These are phyloP conservation scores for Acheta domesticus DNA, from an alignment of 2,888 invertebrate genomes.

Conservation along the genomic window DNA sequence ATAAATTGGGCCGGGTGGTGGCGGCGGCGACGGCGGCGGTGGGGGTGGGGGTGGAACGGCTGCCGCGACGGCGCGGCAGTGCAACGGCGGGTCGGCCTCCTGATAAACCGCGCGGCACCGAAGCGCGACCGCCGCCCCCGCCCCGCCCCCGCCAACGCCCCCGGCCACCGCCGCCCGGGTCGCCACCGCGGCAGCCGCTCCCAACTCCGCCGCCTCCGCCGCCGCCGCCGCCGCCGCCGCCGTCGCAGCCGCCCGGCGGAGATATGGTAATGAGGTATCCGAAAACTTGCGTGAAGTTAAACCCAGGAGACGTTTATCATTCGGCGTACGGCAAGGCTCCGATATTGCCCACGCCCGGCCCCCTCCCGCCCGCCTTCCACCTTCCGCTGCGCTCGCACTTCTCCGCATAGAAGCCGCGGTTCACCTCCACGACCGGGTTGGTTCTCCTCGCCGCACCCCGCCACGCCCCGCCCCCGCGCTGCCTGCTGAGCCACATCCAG, in stretches of 20 bases:
- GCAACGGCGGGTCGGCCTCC: background rate
- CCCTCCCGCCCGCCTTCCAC: background rate
- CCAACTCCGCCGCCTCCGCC: constrained; percentile 12
- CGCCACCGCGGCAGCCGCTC: background rate
- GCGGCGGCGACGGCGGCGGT: background rate
- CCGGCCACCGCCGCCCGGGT: background rate
- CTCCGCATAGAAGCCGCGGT: too few relatives aligned
- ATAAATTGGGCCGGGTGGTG: background rate
- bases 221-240: too few relatives aligned
- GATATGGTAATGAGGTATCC: constrained; percentile 25
- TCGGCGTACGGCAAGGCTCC: background rate
- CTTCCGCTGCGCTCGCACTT: too few relatives aligned
- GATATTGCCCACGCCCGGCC: background rate
- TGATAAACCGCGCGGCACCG: background rate
- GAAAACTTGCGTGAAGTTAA: constrained; percentile 23
- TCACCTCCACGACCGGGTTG: too few relatives aligned
- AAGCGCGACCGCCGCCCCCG: background rate
- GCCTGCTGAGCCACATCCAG: background rate
- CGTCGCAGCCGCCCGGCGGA: background rate
- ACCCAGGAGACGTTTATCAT: constrained; percentile 24
- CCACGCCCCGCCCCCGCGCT: background rate
- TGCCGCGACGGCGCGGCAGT: background rate
- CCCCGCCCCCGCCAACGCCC: background rate
- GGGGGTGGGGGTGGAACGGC: background rate
- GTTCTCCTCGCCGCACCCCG: too few relatives aligned